A percentile compares a stretch with the other conserved stretches of the same genome.
Evolutionary conservation across 2,113 vertebrate genomes (phyloP).

Genomic region (Peromyscus leucopus): DNA sequence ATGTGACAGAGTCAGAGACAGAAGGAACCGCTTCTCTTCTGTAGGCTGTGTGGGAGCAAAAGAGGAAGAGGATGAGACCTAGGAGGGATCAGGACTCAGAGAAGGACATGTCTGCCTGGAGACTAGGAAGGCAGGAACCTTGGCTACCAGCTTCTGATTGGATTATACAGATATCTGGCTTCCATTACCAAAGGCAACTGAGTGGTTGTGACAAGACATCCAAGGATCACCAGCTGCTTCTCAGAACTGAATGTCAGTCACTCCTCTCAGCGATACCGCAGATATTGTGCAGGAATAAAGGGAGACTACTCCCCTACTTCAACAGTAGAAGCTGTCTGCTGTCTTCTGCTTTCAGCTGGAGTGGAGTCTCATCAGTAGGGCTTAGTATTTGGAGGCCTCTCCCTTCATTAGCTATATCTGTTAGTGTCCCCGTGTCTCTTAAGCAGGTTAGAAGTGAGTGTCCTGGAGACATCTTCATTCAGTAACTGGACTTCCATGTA

Average conservation of each 20-base stretch:
- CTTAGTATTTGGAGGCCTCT: background rate
- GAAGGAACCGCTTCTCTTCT: background rate
- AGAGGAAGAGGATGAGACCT: background rate
- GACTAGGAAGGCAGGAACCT: no score
- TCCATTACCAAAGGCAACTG: background rate
- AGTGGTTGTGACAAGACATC: rapidly evolving
- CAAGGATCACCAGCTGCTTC: background rate
- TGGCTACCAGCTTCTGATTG: background rate
- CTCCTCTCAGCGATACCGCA: background rate
- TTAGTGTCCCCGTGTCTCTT: background rate
- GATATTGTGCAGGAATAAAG: background rate
- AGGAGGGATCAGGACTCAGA: background rate
- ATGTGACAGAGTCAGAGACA: background rate
- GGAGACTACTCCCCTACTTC: background rate
- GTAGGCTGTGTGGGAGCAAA: background rate
- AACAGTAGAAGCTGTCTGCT: background rate
- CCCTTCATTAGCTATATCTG: background rate
- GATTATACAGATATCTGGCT: background rate
- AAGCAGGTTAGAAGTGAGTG: background rate
- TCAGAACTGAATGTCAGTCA: background rate
- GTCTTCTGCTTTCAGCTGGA: background rate
- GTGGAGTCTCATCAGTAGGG: background rate
- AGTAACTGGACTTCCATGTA: background rate
- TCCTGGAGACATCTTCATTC: background rate
- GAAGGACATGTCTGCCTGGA: background rate